Conservation (phyloP, 2,113 vertebrate species). For the Isurus oxyrinchus region DNA sequence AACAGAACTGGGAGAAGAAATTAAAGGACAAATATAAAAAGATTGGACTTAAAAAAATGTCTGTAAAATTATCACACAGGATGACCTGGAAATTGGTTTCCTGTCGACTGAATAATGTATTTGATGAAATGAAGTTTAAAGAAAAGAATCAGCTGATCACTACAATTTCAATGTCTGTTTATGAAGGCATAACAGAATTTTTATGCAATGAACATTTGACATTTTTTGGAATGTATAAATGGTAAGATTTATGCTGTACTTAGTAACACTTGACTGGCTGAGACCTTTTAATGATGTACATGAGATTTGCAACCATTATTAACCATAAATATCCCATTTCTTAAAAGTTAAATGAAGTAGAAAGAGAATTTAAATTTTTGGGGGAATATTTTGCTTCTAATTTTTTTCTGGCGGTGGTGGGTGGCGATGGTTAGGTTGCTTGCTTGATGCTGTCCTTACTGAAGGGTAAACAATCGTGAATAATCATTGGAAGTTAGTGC, state of each 20-base stretch:
- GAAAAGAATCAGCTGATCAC: not conserved
- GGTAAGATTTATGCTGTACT: constrained; percentile 1
- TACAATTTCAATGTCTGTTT: not conserved
- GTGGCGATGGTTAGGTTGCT: too few species aligned
- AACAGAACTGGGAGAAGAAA: not conserved
- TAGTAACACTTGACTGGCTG: not conserved
- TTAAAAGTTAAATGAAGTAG: not conserved
- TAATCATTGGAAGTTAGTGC: not conserved
- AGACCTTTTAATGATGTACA: not conserved
- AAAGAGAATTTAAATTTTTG: not conserved
- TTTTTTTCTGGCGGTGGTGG: not conserved
- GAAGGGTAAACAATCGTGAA: not conserved
- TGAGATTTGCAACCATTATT: not conserved
- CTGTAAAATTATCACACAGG: not conserved
- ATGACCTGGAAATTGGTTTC: not conserved
- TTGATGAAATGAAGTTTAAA: not conserved
- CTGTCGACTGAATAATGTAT: not conserved
- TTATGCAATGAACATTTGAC: not conserved
- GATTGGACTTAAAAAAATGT: not conserved
- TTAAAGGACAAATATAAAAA: not conserved
- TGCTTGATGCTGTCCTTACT: not conserved
- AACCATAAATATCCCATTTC: not conserved
- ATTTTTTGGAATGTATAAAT: not conserved
- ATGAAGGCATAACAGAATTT: not conserved
- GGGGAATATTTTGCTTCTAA: not conserved